A percentile compares a stretch with the other conserved stretches of the same genome.
These are phyloP conservation scores for Ametastegia equiseti DNA, from an alignment of 2,888 invertebrate genomes.

Conservation along the genomic window DNA sequence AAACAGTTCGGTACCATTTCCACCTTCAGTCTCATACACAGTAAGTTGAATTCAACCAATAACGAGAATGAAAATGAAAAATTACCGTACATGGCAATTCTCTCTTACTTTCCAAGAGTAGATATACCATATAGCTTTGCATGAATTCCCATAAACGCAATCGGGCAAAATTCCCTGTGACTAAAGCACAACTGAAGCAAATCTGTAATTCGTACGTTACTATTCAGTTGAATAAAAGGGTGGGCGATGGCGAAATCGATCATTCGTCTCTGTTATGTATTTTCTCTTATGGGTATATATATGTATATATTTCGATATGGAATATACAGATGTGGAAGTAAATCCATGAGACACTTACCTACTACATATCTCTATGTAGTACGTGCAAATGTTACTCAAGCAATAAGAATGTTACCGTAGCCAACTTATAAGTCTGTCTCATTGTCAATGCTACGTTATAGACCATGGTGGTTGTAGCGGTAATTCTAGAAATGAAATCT, in stretches of 20 bases:
- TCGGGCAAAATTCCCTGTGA: not conserved
- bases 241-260: constrained; percentile 18
- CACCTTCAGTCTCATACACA: no score
- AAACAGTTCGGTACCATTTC: no score
- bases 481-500: not conserved
- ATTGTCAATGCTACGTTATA: constrained; percentile 31
- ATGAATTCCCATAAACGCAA: constrained; percentile 11
- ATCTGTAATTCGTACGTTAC: constrained; percentile 30
- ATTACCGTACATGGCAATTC: no score
- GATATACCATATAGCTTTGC: no score
- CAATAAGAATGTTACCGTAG: not conserved
- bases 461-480: not conserved
- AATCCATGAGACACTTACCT: no score
- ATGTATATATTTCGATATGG: constrained; percentile 13
- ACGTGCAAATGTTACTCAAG: not conserved
- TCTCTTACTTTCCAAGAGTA: no score
- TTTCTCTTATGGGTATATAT: no score
- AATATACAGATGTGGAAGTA: no score
- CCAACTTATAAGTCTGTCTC: not conserved
- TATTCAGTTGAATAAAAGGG: not conserved
- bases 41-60: no score
- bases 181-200: constrained; percentile 19
- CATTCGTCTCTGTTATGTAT: not conserved
- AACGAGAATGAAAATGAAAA: no score
- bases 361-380: no score